phyloP scores from a whole-genome alignment of 2,888 invertebrate genomes.

The Mycalesis mineus region DNA sequence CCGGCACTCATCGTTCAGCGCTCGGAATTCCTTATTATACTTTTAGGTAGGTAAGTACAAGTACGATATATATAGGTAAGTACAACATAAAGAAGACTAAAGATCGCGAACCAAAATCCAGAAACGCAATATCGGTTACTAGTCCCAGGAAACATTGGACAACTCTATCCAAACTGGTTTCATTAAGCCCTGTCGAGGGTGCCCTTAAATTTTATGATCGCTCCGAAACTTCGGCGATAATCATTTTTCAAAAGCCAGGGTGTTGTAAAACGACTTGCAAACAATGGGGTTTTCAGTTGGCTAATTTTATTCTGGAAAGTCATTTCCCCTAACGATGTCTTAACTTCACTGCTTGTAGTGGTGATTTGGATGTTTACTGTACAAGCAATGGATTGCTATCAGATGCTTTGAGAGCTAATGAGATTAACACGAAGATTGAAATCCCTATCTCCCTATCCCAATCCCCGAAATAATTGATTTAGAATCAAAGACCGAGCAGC shows the following conservation, averaged over 20 bases:
- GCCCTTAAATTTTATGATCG: conserved; percentile 44
- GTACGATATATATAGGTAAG: too few relatives aligned
- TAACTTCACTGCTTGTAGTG: conserved; percentile 30
- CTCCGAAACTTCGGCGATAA: conserved; percentile 49
- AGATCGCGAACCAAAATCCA: background rate
- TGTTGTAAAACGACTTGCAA: conserved; percentile 38
- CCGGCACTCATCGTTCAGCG: too few relatives aligned
- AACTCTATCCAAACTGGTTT: conserved; percentile 25
- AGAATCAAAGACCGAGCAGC: too few relatives aligned
- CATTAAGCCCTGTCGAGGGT: conserved; percentile 27
- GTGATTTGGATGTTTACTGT: background rate
- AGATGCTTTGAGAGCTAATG: background rate
- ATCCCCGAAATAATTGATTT: too few relatives aligned
- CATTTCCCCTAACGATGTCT: conserved; percentile 42
- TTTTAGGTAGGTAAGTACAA: too few relatives aligned
- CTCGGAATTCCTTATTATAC: too few relatives aligned
- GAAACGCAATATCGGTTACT: conserved; percentile 10
- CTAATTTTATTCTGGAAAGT: conserved; percentile 42
- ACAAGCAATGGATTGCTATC: background rate
- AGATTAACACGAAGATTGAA: too few relatives aligned
- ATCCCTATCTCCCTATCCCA: too few relatives aligned
- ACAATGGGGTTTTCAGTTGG: conserved; percentile 37
- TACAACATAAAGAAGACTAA: background rate
- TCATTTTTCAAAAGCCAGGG: conserved; percentile 52
- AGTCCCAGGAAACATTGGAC: conserved; percentile 7